These are phyloP conservation scores for Phenganax subtilis DNA, from an alignment of 92 coral and sea anemone genomes.

Conservation along the genomic window DNA sequence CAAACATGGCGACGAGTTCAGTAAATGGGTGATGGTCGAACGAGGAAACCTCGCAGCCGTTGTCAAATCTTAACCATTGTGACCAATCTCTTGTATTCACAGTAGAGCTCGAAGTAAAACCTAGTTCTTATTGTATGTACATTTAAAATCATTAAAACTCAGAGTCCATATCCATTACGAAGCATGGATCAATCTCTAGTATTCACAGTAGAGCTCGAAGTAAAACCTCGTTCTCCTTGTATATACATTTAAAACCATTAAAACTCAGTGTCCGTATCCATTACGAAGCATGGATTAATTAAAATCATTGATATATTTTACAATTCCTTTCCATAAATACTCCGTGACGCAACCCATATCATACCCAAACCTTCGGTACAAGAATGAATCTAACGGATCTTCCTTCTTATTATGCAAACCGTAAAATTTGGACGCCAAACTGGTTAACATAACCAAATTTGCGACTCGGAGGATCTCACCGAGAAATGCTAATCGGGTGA, in stretches of 20 bases:
- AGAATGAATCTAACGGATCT: conserved; percentile 18
- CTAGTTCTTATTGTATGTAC: too few relatives aligned
- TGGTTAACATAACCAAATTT: conserved; percentile 13
- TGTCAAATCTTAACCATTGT: too few relatives aligned
- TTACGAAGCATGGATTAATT: background rate
- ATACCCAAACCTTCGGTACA: conserved; percentile 4
- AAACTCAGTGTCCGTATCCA: background rate
- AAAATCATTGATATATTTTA: conserved; percentile 30
- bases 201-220: too few relatives aligned
- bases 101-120: too few relatives aligned
- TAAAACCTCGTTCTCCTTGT: too few relatives aligned
- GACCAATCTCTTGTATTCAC: too few relatives aligned
- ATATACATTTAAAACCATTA: too few relatives aligned
- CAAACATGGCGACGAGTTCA: too few relatives aligned
- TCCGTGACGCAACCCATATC: conserved; percentile 27
- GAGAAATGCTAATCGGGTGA: conserved; percentile 28
- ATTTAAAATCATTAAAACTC: background rate
- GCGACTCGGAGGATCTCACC: conserved; percentile 24
- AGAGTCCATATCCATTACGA: too few relatives aligned
- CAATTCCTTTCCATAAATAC: conserved; percentile 30
- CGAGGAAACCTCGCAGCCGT: too few relatives aligned
- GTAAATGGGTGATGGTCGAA: too few relatives aligned
- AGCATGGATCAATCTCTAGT: too few relatives aligned
- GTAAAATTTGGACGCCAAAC: conserved; percentile 35
- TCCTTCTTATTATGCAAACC: conserved; percentile 32